Conservation (phyloP, 2,888 invertebrate genomes). For the Scrobipalpa atriplicella region DNA sequence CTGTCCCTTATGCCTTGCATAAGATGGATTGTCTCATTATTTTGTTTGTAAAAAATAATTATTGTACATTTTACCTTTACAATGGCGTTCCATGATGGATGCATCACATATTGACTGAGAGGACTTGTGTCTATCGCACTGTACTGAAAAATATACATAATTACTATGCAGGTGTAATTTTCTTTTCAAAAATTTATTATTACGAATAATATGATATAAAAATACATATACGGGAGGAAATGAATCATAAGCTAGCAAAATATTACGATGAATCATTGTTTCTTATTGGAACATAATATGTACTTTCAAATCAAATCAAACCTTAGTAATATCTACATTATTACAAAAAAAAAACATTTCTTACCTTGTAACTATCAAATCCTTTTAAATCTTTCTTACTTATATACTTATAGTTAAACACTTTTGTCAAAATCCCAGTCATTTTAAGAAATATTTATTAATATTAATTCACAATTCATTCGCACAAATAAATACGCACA, state of each 20-base stretch:
- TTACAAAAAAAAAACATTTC: constrained; percentile 19
- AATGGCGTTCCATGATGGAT: constrained; percentile 97
- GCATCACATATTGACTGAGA: constrained; percentile 97
- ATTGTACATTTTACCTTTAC: constrained; percentile 88
- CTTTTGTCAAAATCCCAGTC: constrained; percentile 42
- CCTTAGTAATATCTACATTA: too few relatives aligned
- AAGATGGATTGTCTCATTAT: not conserved
- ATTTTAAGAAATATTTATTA: not conserved
- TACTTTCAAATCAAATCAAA: too few relatives aligned
- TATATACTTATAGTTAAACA: constrained; percentile 89
- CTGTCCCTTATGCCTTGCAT: too few relatives aligned
- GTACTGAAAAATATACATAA: constrained; percentile 88
- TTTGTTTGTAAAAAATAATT: not conserved
- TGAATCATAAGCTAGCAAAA: not conserved
- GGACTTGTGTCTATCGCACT: constrained; percentile 97
- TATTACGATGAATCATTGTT: not conserved
- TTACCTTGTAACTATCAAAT: constrained; percentile 95
- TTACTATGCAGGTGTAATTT: not conserved
- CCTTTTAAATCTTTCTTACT: constrained; percentile 91
- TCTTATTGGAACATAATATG: not conserved
- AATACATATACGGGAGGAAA: not conserved
- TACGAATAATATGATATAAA: not conserved
- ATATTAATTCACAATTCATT: not conserved
- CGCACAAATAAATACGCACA: not conserved
- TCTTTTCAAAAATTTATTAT: too few relatives aligned